Evolutionary conservation across 2,888 invertebrate species (phyloP).

Genomic region (Temnothorax ravouxi): DNA sequence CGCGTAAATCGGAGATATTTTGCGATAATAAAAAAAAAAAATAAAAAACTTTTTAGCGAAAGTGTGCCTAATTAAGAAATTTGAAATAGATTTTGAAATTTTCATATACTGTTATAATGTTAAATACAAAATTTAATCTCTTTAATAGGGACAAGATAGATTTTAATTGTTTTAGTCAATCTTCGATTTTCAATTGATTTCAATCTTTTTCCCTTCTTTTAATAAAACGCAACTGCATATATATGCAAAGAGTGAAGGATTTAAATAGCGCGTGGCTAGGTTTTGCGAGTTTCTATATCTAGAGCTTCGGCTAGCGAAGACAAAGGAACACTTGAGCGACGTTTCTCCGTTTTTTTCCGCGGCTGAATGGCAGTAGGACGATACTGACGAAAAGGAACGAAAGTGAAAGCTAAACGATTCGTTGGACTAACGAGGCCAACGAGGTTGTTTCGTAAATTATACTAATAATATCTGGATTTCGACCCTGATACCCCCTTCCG

Average conservation of each 20-base stretch:
- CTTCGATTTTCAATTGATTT: not conserved
- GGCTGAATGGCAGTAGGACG: not conserved
- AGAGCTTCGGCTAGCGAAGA: not conserved
- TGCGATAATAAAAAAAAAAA: not conserved
- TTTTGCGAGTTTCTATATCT: not conserved
- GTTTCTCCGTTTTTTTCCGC: not conserved
- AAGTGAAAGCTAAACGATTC: constrained; percentile 52
- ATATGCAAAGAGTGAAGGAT: not conserved
- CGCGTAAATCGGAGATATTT: not conserved
- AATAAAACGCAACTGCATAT: not conserved
- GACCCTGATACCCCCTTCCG: not conserved
- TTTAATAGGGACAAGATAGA: not conserved
- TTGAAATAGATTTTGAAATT: not conserved
- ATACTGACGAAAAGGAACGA: constrained; percentile 18
- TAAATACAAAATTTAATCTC: too few species aligned
- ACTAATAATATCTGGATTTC: constrained; percentile 10
- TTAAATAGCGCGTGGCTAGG: not conserved
- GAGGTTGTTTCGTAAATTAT: constrained; percentile 33
- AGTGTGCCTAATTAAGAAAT: not conserved
- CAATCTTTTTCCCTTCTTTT: not conserved
- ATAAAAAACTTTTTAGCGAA: not conserved
- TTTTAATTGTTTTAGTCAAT: not conserved
- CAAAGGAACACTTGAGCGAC: not conserved
- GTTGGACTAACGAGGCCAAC: constrained; percentile 41
- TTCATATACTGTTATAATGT: not conserved